Percentiles rank a stretch among this genome's conserved stretches.
Conservation (phyloP, 1,140 invertebrate species). For the Pectinophora gossypiella region DNA sequence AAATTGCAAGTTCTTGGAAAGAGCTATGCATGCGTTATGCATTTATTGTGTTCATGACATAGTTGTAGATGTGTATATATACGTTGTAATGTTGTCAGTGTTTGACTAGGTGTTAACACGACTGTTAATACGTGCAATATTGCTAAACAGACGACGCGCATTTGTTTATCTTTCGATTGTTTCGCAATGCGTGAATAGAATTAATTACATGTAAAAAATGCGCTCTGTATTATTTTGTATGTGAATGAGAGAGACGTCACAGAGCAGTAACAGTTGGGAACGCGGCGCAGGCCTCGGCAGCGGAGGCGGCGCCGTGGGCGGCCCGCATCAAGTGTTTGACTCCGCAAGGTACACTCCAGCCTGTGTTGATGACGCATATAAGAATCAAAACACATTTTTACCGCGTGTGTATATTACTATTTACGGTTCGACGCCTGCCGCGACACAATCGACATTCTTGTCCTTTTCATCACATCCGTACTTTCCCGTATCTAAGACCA, state of each 20-base stretch:
- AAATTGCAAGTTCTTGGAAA: too few relatives aligned
- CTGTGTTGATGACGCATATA: constrained; percentile 44
- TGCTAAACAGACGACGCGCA: too few relatives aligned
- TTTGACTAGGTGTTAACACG: too few relatives aligned
- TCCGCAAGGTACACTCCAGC: constrained; percentile 31
- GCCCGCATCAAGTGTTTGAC: constrained; percentile 43
- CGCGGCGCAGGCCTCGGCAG: constrained; percentile 10
- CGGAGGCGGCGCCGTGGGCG: constrained; percentile 55
- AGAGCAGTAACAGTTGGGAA: constrained; percentile 9
- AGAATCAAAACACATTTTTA: constrained; percentile 25
- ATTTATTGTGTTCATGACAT: too few relatives aligned
- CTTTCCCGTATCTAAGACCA: not conserved
- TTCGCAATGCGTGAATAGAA: too few relatives aligned
- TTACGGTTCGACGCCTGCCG: constrained; percentile 31
- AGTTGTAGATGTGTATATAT: too few relatives aligned
- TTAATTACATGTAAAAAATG: constrained; percentile 19
- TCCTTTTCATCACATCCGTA: not conserved
- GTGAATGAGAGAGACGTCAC: constrained; percentile 29
- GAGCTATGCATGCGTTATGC: too few relatives aligned
- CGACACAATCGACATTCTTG: not conserved
- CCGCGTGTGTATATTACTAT: constrained; percentile 44
- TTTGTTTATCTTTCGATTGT: too few relatives aligned
- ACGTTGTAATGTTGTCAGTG: too few relatives aligned
- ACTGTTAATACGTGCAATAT: too few relatives aligned
- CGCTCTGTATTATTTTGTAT: constrained; percentile 2